Evolutionary conservation across 2,888 invertebrate genomes (phyloP).

Genomic region (Timema cristinae): DNA sequence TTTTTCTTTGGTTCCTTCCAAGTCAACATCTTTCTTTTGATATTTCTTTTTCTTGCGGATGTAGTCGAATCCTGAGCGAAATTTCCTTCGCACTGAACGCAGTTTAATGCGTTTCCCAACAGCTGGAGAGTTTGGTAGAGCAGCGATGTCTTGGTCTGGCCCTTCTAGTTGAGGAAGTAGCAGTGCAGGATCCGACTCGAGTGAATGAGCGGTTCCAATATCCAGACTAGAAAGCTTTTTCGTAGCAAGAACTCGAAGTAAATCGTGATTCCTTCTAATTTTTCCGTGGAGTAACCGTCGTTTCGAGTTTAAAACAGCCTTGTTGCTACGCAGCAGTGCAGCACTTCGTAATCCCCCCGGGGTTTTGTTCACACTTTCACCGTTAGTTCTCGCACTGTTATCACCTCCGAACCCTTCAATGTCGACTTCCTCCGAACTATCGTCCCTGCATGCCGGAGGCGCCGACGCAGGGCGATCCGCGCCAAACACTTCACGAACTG

Average conservation of each 20-base stretch:
- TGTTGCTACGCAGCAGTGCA: conserved; percentile 43
- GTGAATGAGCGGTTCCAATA: conserved; percentile 15
- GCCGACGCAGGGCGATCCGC: conserved; percentile 74
- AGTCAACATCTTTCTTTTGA: conserved; percentile 52
- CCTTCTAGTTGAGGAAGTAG: too few relatives aligned
- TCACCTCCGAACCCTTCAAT: conserved; percentile 13
- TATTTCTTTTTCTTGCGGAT: conserved; percentile 84
- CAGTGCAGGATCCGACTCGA: too few relatives aligned
- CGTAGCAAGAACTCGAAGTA: conserved; percentile 38
- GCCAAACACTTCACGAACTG: conserved; percentile 79
- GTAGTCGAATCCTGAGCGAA: conserved; percentile 83
- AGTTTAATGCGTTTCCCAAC: conserved; percentile 55
- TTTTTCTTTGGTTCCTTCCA: conserved; percentile 24
- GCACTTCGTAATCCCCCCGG: conserved; percentile 42
- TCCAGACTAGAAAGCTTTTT: conserved; percentile 34
- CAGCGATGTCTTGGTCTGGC: too few relatives aligned
- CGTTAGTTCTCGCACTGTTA: conserved; percentile 35
- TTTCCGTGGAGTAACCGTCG: conserved; percentile 40
- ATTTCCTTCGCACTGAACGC: conserved; percentile 66
- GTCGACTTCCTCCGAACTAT: conserved; percentile 9
- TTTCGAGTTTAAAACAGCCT: conserved; percentile 43
- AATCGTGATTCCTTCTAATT: conserved; percentile 31
- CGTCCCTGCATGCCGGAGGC: conserved; percentile 60
- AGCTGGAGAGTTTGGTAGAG: too few relatives aligned
- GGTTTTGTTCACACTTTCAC: conserved; percentile 29